Conservation (phyloP, 2,113 vertebrate species). For the Salvelinus fontinalis region DNA sequence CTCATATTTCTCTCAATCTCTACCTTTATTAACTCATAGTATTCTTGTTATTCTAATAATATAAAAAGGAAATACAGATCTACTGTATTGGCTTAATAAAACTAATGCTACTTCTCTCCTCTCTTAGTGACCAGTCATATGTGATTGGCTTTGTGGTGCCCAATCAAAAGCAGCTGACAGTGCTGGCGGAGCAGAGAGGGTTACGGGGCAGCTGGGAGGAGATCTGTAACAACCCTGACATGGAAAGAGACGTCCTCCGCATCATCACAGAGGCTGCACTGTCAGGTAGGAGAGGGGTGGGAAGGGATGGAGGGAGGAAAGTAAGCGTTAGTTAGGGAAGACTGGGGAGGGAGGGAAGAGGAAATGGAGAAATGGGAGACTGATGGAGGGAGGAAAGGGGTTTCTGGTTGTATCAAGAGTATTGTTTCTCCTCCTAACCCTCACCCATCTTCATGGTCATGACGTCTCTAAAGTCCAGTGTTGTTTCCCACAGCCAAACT, state of each 20-base stretch:
- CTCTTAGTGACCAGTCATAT: constrained; percentile 90
- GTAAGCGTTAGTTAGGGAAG: background rate
- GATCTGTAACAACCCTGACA: constrained; percentile 85
- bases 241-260: constrained; percentile 90
- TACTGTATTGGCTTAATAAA: background rate
- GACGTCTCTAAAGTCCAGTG: no score
- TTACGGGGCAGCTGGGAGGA: constrained; percentile 88
- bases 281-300: constrained; percentile 74
- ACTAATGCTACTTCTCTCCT: background rate
- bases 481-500: constrained; percentile 77
- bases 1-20: background rate
- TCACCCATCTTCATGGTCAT: no score
- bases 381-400: background rate
- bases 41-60: no score
- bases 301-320: background rate
- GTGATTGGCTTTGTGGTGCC: constrained; percentile 97
- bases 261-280: constrained; percentile 87
- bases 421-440: no score
- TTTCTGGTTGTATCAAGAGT: no score
- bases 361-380: background rate
- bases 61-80: no score
- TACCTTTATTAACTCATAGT: no score
- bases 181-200: constrained; percentile 81
- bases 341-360: background rate
- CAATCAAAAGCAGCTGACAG: constrained; percentile 90